These are phyloP conservation scores for Hydropsyche tenuis DNA, from an alignment of 1,140 invertebrate genomes.

Conservation along the genomic window DNA sequence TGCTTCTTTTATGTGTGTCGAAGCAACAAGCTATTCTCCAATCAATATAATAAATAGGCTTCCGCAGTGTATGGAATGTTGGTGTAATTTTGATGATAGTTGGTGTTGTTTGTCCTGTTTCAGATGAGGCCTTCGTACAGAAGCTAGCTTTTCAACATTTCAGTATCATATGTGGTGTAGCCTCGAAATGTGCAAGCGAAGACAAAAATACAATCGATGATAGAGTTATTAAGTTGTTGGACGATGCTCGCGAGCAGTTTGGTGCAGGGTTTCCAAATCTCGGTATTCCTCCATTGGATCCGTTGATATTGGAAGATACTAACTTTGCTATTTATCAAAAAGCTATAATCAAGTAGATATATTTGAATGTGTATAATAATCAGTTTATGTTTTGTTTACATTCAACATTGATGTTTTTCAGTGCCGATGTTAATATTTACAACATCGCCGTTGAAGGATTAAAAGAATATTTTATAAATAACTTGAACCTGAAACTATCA, in stretches of 20 bases:
- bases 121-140: constrained; percentile 30
- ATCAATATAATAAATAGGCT: too few relatives aligned
- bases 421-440: constrained; percentile 35
- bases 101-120: constrained; percentile 1
- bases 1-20: not conserved
- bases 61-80: too few relatives aligned
- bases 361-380: constrained; percentile 32
- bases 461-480: constrained; percentile 40
- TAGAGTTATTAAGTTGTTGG: constrained; percentile 22
- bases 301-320: constrained; percentile 36
- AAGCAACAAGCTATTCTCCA: not conserved
- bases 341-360: constrained; percentile 24
- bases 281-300: constrained; percentile 46
- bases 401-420: too few relatives aligned
- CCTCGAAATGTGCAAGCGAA: constrained; percentile 1
- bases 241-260: constrained; percentile 38
- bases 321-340: constrained; percentile 29
- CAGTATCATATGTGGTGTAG: constrained; percentile 18
- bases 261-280: constrained; percentile 39
- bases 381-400: constrained; percentile 21
- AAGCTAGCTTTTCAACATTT: constrained; percentile 32
- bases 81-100: too few relatives aligned
- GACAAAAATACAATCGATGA: constrained; percentile 26
- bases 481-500: constrained; percentile 33
- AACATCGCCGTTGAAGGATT: constrained; percentile 35